Evolutionary conservation across 2,113 vertebrate species (phyloP).

Genomic region (Epinephelus cyanopodus): DNA sequence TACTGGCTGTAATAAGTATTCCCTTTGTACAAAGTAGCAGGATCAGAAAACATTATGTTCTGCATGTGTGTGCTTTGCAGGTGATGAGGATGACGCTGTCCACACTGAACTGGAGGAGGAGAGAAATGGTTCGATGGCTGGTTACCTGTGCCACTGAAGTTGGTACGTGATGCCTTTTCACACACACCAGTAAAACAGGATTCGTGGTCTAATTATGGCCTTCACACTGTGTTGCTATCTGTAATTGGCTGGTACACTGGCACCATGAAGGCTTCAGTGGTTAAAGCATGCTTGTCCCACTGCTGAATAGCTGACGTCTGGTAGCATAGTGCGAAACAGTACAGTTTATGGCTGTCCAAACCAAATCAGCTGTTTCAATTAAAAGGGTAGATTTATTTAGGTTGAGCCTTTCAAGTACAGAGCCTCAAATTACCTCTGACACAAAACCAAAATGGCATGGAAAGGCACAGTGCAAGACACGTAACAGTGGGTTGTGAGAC

Average conservation of each 20-base stretch:
- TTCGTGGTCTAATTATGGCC: conserved; percentile 18
- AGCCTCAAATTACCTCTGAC: background rate
- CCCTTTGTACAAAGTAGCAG: background rate
- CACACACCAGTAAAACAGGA: background rate
- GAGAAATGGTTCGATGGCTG: conserved; percentile 99
- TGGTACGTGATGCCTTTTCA: conserved; percentile 85
- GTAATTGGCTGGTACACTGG: background rate
- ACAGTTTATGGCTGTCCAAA: background rate
- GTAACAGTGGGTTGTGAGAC: background rate
- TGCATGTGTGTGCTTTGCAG: conserved; percentile 74
- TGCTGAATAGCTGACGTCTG: background rate
- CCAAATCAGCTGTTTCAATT: background rate
- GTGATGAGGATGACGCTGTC: conserved; percentile 99
- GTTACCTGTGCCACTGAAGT: conserved; percentile 99
- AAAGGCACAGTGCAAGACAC: background rate
- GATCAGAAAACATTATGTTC: background rate
- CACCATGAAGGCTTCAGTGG: background rate
- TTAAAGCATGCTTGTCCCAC: background rate
- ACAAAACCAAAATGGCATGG: background rate
- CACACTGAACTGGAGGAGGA: conserved; percentile 97
- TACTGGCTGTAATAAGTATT: background rate
- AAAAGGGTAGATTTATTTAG: too few relatives aligned
- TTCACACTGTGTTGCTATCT: background rate
- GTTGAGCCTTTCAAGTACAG: background rate
- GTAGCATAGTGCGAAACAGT: background rate